A percentile compares a stretch with the other conserved stretches of the same genome.
These are phyloP conservation scores for Coendou prehensilis DNA, from an alignment of 2,797 vertebrate genomes.

Conservation along the genomic window DNA sequence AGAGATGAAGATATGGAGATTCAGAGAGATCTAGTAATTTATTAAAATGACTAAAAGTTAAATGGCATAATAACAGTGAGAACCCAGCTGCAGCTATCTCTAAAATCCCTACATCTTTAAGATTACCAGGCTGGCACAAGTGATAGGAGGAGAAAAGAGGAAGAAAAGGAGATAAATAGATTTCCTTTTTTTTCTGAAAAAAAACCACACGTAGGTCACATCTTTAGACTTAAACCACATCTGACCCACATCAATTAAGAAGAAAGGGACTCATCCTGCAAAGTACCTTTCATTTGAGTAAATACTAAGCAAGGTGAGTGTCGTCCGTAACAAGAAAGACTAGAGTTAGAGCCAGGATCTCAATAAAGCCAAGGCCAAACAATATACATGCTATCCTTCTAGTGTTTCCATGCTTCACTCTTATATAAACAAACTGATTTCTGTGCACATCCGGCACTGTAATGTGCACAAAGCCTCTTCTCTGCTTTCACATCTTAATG, in stretches of 20 bases:
- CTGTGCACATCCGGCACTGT: background rate
- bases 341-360: background rate
- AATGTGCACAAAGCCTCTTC: background rate
- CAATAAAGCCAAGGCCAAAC: slow-evolving; percentile 33
- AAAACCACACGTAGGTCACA: background rate
- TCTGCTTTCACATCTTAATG: background rate
- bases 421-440: slow-evolving; percentile 48
- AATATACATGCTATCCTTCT: background rate
- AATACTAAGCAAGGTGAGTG: slow-evolving; percentile 37
- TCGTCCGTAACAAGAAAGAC: background rate
- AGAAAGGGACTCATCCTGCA: slow-evolving; percentile 8
- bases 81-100: background rate
- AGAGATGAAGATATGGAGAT: background rate
- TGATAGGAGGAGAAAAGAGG: background rate
- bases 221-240: slow-evolving; percentile 50
- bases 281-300: background rate
- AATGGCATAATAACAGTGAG: background rate
- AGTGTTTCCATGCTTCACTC: slow-evolving; percentile 11
- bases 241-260: background rate
- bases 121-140: background rate
- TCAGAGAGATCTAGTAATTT: background rate
- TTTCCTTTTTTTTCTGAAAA: slow-evolving; percentile 30
- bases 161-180: slow-evolving; percentile 1
- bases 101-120: background rate
- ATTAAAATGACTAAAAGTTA: slow-evolving; percentile 21